A percentile compares a stretch with the other conserved stretches of the same genome.
Conservation (phyloP, 2,888 invertebrate genomes). For the Caenorhabditis sinica region DNA sequence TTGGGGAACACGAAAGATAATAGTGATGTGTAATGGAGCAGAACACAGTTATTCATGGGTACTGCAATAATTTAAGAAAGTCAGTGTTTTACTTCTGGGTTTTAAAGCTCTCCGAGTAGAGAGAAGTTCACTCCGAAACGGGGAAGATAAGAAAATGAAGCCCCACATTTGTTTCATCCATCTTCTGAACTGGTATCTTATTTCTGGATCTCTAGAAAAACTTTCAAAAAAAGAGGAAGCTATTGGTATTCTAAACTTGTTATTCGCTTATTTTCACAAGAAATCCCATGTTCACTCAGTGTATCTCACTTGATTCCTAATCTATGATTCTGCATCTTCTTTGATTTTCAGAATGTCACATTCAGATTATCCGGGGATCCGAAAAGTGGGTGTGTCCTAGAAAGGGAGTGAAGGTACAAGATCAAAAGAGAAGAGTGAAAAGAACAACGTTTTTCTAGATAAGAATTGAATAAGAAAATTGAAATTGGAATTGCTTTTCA, state of each 20-base stretch:
- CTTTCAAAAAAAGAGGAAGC: constrained; percentile 5
- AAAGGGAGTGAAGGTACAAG: constrained; percentile 8
- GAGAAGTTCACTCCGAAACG: background rate
- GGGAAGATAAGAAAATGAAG: background rate
- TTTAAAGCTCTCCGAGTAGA: too few relatives aligned
- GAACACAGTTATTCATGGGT: background rate
- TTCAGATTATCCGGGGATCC: background rate
- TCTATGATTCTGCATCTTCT: constrained; percentile 29
- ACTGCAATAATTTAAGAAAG: too few relatives aligned
- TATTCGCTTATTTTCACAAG: constrained; percentile 6
- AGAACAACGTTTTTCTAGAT: constrained; percentile 16
- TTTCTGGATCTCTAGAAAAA: constrained; percentile 2
- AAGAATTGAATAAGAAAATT: constrained; percentile 26
- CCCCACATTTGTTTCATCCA: constrained; percentile 5
- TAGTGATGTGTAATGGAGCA: background rate
- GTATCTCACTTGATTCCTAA: constrained; percentile 12
- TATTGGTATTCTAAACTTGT: constrained; percentile 19
- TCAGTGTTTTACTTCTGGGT: background rate
- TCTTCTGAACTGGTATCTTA: background rate
- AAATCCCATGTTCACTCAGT: constrained; percentile 22
- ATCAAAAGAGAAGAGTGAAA: constrained; percentile 2
- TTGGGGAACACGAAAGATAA: background rate
- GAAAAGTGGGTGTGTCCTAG: background rate
- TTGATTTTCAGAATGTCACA: background rate
- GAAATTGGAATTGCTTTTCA: constrained; percentile 19